phyloP scores from a whole-genome alignment of 2,888 invertebrate genomes.

The Xestia xanthographa region DNA sequence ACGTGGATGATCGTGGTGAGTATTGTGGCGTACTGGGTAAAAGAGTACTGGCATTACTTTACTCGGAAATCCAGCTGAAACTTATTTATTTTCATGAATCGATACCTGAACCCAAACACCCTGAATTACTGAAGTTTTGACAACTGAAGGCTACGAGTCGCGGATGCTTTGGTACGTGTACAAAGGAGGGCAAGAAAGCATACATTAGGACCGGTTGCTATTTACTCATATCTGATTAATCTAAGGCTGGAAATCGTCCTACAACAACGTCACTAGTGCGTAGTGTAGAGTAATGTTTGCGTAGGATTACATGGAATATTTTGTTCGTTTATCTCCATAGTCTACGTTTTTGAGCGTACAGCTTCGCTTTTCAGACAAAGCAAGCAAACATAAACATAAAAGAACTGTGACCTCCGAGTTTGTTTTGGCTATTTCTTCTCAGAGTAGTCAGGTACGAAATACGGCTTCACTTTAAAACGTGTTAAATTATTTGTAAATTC shows the following conservation, averaged over 20 bases:
- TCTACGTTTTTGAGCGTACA: background rate
- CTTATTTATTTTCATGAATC: background rate
- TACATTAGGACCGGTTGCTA: conserved; percentile 25
- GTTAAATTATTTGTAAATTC: background rate
- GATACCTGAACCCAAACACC: background rate
- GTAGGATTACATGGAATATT: conserved; percentile 11
- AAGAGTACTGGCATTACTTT: background rate
- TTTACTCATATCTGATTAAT: conserved; percentile 28
- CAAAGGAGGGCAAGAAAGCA: background rate
- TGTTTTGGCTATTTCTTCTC: background rate
- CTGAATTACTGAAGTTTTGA: background rate
- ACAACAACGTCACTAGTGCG: conserved; percentile 18
- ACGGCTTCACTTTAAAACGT: background rate
- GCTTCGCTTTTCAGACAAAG: background rate
- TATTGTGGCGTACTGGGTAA: background rate
- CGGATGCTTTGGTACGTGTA: background rate
- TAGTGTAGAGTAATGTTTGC: background rate
- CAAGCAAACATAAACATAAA: background rate
- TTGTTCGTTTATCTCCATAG: background rate
- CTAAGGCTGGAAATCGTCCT: conserved; percentile 24
- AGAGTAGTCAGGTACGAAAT: background rate
- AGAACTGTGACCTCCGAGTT: background rate
- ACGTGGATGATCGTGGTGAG: background rate
- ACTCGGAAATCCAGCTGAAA: background rate
- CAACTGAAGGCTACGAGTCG: background rate